A percentile compares a stretch with the other conserved stretches of the same genome.
phyloP scores from a whole-genome alignment of 2,113 vertebrate species.

The Helogale parvula region DNA sequence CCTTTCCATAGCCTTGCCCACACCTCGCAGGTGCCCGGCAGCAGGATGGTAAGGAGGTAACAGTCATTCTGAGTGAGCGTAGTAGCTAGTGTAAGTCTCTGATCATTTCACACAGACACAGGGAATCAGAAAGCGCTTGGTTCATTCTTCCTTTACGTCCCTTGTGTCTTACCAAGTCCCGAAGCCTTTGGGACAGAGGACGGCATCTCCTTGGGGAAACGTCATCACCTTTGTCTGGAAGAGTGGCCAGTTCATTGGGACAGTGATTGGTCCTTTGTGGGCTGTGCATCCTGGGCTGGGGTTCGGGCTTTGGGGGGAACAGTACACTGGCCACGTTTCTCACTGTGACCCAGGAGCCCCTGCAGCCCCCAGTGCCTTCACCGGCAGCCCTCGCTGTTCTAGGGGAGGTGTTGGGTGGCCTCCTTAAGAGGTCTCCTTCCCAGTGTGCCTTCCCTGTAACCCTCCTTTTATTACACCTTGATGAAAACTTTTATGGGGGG shows the following conservation, averaged over 20 bases:
- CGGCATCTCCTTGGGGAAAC: neutral
- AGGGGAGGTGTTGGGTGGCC: neutral
- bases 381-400: neutral
- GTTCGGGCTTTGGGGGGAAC: too few species aligned
- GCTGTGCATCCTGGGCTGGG: neutral
- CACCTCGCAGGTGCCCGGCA: rapidly evolving
- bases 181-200: neutral
- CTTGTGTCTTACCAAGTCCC: neutral
- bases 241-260: neutral
- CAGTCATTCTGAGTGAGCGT: rapidly evolving
- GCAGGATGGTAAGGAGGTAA: neutral
- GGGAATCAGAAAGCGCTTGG: neutral
- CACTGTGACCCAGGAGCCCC: rapidly evolving
- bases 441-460: neutral
- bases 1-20: rapidly evolving
- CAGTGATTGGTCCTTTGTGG: neutral
- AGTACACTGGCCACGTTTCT: rapidly evolving
- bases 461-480: neutral
- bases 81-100: neutral
- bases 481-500: neutral
- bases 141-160: neutral
- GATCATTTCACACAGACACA: neutral
- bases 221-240: neutral
- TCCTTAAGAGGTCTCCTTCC: neutral
- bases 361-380: rapidly evolving